These are phyloP conservation scores for Fistularia tabacaria DNA, from an alignment of 2,797 vertebrate species.

Conservation along the genomic window DNA sequence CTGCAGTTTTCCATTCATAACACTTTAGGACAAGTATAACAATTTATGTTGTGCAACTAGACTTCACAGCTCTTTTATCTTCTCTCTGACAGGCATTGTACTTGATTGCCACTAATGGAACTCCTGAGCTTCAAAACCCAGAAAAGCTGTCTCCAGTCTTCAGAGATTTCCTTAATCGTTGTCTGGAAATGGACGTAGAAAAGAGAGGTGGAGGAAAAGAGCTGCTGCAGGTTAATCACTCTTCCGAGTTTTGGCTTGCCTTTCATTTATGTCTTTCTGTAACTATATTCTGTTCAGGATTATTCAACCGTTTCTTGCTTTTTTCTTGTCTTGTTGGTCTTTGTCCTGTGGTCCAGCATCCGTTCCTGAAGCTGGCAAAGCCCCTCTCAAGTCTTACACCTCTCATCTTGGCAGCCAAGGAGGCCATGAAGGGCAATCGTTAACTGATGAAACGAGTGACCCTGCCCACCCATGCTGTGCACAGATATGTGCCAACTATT, in stretches of 20 bases:
- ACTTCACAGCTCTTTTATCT: slow-evolving; percentile 3
- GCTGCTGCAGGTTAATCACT: slow-evolving; percentile 84
- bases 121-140: slow-evolving; percentile 95
- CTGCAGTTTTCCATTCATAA: no score
- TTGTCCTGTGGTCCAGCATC: slow-evolving; percentile 78
- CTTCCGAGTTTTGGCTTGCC: neutral
- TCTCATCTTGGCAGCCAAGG: slow-evolving; percentile 97
- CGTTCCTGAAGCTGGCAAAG: slow-evolving; percentile 98
- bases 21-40: no score
- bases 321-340: slow-evolving; percentile 1
- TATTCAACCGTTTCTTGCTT: neutral
- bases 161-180: slow-evolving; percentile 93
- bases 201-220: slow-evolving; percentile 95
- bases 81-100: slow-evolving; percentile 84
- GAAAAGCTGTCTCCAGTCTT: slow-evolving; percentile 96
- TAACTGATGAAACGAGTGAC: slow-evolving; percentile 64
- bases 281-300: neutral
- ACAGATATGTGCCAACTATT: slow-evolving; percentile 59
- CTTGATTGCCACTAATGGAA: slow-evolving; percentile 97
- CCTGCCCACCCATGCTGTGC: slow-evolving; percentile 63
- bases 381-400: slow-evolving; percentile 97
- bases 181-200: slow-evolving; percentile 98
- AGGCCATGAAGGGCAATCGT: slow-evolving; percentile 98
- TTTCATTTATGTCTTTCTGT: neutral
- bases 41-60: no score